Evolutionary conservation across 2,888 invertebrate species (phyloP).

Genomic region (Nymphalis c-album): DNA sequence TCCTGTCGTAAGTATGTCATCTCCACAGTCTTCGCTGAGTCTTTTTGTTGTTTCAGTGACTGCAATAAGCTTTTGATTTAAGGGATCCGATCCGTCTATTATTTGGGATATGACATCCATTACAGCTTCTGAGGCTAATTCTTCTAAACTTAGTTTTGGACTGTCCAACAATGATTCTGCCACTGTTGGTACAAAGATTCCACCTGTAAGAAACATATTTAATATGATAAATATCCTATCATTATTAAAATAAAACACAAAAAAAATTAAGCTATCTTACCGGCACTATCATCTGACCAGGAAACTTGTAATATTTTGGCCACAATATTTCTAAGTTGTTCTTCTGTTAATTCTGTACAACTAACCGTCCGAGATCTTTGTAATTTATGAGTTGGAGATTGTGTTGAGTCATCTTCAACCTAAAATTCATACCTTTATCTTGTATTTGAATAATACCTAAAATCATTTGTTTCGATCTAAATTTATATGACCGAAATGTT

Average conservation of each 20-base stretch:
- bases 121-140: slow-evolving; percentile 84
- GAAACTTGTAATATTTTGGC: slow-evolving; percentile 87
- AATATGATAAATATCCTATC: not conserved
- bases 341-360: slow-evolving; percentile 83
- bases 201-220: slow-evolving; percentile 57
- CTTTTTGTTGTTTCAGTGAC: slow-evolving; percentile 70
- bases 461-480: not conserved
- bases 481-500: not conserved
- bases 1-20: slow-evolving; percentile 63
- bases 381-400: slow-evolving; percentile 71
- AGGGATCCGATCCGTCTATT: slow-evolving; percentile 79
- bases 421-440: slow-evolving; percentile 44
- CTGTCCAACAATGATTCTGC: slow-evolving; percentile 80
- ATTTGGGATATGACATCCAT: slow-evolving; percentile 84
- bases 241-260: not conserved
- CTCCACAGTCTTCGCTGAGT: slow-evolving; percentile 71
- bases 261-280: slow-evolving; percentile 47
- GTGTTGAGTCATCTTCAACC: slow-evolving; percentile 78
- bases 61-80: slow-evolving; percentile 76
- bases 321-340: slow-evolving; percentile 84
- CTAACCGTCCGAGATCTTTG: slow-evolving; percentile 72
- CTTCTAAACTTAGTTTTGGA: slow-evolving; percentile 72
- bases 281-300: slow-evolving; percentile 84
- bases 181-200: slow-evolving; percentile 81
- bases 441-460: not conserved